A percentile compares a stretch with the other conserved stretches of the same genome.
Conservation (phyloP, 2,113 vertebrate species). For the Coptodon rendalli region DNA sequence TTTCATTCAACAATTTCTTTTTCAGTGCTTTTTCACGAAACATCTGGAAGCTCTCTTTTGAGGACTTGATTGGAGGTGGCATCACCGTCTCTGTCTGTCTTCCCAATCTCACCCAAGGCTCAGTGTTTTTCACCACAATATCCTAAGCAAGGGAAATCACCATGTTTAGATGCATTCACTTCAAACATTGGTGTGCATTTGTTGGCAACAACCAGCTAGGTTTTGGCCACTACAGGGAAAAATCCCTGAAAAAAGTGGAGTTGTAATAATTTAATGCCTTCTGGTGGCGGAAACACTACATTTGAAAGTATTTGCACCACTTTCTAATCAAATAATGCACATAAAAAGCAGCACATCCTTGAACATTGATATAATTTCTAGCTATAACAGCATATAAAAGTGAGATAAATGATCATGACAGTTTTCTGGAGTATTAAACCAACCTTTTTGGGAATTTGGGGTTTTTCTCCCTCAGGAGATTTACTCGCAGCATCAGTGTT, state of each 20-base stretch:
- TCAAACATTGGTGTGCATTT: not conserved
- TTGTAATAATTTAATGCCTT: not conserved
- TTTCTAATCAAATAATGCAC: not conserved
- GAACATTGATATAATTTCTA: not conserved
- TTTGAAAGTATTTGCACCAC: not conserved
- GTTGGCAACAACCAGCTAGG: not conserved
- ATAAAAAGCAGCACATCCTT: not conserved
- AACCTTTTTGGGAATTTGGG: constrained; percentile 56
- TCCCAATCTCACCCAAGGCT: constrained; percentile 84
- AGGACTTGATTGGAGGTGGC: constrained; percentile 73
- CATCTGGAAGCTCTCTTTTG: constrained; percentile 81
- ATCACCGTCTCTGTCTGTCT: constrained; percentile 63
- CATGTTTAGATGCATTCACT: not conserved
- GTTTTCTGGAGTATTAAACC: not conserved
- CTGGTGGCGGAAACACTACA: not conserved
- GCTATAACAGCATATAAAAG: not conserved
- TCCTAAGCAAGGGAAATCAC: constrained; percentile 63
- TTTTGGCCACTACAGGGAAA: not conserved
- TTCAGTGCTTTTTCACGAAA: constrained; percentile 75
- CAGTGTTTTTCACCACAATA: constrained; percentile 74
- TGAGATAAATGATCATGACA: not conserved
- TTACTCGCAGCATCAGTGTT: not conserved
- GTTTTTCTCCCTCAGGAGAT: constrained; percentile 31
- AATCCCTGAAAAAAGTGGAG: not conserved
- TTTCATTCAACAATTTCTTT: constrained; percentile 53